phyloP scores from a whole-genome alignment of 2,797 vertebrate genomes.

The Pipistrellus pipistrellus region DNA sequence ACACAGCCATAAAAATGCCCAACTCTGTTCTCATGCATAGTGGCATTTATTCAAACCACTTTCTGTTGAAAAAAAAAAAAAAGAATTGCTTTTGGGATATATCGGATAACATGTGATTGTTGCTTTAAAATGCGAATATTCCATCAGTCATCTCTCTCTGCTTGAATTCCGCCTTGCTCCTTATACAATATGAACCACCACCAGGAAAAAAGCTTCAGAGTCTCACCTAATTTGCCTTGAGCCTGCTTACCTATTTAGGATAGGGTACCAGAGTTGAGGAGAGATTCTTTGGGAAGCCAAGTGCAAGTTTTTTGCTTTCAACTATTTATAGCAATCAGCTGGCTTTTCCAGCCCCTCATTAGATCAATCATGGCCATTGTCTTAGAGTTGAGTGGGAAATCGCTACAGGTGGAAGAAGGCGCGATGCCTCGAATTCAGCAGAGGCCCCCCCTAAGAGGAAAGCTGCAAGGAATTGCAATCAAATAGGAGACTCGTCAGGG shows the following conservation, averaged over 20 bases:
- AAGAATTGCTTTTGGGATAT: slow-evolving; percentile 18
- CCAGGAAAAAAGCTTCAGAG: slow-evolving; percentile 18
- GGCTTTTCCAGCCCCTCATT: slow-evolving; percentile 85
- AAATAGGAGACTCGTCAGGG: slow-evolving; percentile 71
- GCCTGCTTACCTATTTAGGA: slow-evolving; percentile 79
- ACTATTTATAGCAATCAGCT: slow-evolving; percentile 87
- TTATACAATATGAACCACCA: slow-evolving; percentile 18
- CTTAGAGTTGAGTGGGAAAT: slow-evolving; percentile 85
- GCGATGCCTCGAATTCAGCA: slow-evolving; percentile 79
- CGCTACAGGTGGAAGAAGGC: slow-evolving; percentile 85
- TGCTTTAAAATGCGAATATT: slow-evolving; percentile 35
- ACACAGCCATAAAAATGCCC: not conserved
- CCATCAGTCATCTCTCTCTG: slow-evolving; percentile 1
- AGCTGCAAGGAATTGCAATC: slow-evolving; percentile 84
- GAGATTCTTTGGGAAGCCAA: slow-evolving; percentile 82
- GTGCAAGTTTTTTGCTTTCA: slow-evolving; percentile 83
- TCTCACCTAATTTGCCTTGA: slow-evolving; percentile 74
- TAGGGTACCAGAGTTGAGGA: slow-evolving; percentile 82
- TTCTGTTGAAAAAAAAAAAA: slow-evolving; percentile 12
- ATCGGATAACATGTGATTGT: slow-evolving; percentile 4
- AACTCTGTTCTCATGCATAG: not conserved
- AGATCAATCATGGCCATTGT: slow-evolving; percentile 87
- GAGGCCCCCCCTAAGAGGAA: slow-evolving; percentile 71
- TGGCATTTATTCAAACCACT: slow-evolving; percentile 63
- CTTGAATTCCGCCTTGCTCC: slow-evolving; percentile 52